phyloP scores from a whole-genome alignment of 2,797 vertebrate genomes.

The Hozukius guyotensis region DNA sequence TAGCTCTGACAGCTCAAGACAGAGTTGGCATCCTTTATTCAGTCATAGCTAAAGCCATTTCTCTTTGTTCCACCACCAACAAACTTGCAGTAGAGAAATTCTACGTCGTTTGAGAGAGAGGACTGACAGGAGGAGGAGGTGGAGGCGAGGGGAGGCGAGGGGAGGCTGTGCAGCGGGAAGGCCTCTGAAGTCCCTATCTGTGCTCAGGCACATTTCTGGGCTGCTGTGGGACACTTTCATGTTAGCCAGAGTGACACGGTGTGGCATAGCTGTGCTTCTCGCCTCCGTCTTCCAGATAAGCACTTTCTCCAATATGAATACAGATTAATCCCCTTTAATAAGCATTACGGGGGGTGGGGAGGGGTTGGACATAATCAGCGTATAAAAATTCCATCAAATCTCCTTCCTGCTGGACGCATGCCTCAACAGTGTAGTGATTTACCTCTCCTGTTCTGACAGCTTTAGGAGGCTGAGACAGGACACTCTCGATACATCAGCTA shows the following conservation, averaged over 20 bases:
- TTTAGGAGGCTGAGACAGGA: constrained; percentile 74
- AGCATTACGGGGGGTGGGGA: constrained; percentile 81
- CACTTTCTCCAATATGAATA: constrained; percentile 87
- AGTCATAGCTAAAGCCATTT: constrained; percentile 35
- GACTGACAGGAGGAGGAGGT: constrained; percentile 57
- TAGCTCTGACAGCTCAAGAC: constrained; percentile 30
- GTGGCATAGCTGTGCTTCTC: constrained; percentile 65
- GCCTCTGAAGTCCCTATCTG: constrained; percentile 88
- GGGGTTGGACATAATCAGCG: constrained; percentile 82
- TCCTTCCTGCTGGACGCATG: constrained; percentile 74
- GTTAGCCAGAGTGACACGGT: constrained; percentile 77
- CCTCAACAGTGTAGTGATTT: constrained; percentile 79
- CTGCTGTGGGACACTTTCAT: constrained; percentile 87
- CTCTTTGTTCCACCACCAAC: constrained; percentile 64
- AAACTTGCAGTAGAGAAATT: constrained; percentile 52
- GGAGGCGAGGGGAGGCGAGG: constrained; percentile 28
- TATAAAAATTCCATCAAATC: constrained; percentile 90
- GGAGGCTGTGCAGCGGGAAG: constrained; percentile 49
- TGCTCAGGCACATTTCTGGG: constrained; percentile 87
- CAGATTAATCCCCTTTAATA: constrained; percentile 94
- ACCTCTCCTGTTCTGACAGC: constrained; percentile 70
- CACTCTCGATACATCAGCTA: constrained; percentile 66
- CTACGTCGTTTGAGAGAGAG: constrained; percentile 39
- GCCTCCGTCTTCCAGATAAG: constrained; percentile 86
- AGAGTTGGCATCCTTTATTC: constrained; percentile 38